A percentile compares a stretch with the other conserved stretches of the same genome.
Conservation (phyloP, 2,113 vertebrate genomes). For the Hirundichthys speculiger region DNA sequence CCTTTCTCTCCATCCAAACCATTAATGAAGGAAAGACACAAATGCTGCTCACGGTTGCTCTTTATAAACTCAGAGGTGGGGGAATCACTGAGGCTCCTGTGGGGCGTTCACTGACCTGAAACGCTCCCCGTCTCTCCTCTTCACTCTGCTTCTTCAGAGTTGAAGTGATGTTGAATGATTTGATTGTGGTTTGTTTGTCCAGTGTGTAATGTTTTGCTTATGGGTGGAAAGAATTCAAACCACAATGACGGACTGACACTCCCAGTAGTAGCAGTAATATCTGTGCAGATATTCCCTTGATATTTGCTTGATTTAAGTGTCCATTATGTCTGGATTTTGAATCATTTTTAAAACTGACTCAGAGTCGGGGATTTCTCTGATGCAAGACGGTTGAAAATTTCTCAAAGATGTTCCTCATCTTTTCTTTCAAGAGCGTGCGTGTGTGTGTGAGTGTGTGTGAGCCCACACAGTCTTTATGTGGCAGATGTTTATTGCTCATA, state of each 20-base stretch:
- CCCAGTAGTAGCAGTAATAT: slow-evolving; percentile 9
- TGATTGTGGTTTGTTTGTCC: slow-evolving; percentile 22
- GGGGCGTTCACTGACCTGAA: neutral
- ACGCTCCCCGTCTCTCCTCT: neutral
- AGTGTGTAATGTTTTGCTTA: slow-evolving; percentile 24
- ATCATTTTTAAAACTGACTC: neutral
- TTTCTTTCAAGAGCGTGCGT: too few species aligned
- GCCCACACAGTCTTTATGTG: neutral
- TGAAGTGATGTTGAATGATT: neutral
- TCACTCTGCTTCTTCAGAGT: neutral
- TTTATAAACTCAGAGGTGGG: slow-evolving; percentile 14
- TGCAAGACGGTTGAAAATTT: neutral
- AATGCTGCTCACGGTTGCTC: neutral
- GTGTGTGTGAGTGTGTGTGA: too few species aligned
- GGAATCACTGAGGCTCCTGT: neutral
- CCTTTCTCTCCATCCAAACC: neutral
- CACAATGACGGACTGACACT: slow-evolving; percentile 1
- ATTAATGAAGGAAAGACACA: neutral
- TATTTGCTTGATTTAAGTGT: neutral
- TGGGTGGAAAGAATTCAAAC: slow-evolving; percentile 1
- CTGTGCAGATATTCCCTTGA: neutral
- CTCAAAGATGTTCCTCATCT: neutral
- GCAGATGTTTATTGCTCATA: neutral
- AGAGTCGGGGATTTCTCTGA: too few species aligned
- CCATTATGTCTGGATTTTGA: rapidly evolving